phyloP scores from a whole-genome alignment of 2,797 vertebrate genomes.

The Bradypodion ventrale region DNA sequence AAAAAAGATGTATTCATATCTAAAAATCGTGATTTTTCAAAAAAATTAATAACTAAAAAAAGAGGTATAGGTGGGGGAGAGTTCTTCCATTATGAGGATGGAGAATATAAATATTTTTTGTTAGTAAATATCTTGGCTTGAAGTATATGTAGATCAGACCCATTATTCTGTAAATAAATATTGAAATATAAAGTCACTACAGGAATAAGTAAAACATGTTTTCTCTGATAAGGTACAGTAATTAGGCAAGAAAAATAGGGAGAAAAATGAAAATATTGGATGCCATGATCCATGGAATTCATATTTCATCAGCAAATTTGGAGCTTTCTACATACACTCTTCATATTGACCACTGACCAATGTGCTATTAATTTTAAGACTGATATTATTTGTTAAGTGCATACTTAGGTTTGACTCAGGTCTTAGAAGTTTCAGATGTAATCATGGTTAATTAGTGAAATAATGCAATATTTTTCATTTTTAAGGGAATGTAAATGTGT shows the following conservation, averaged over 20 bases:
- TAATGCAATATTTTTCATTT: constrained; percentile 71
- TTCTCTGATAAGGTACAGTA: background rate
- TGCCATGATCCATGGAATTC: background rate
- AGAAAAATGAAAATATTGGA: background rate
- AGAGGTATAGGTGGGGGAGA: background rate
- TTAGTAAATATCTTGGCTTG: background rate
- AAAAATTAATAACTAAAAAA: constrained; percentile 27
- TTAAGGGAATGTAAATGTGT: constrained; percentile 45
- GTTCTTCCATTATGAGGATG: constrained; percentile 21
- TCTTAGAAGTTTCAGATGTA: constrained; percentile 60
- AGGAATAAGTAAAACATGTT: constrained; percentile 36
- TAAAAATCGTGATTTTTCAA: constrained; percentile 10
- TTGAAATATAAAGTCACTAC: constrained; percentile 7
- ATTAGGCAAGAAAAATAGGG: constrained; percentile 2
- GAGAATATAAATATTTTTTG: constrained; percentile 4
- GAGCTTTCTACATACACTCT: constrained; percentile 45
- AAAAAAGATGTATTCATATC: background rate
- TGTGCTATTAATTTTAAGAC: constrained; percentile 28
- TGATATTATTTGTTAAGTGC: constrained; percentile 32
- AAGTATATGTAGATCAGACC: background rate
- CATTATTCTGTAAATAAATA: background rate
- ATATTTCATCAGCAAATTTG: constrained; percentile 1
- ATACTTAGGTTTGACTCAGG: constrained; percentile 67
- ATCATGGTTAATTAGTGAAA: constrained; percentile 57
- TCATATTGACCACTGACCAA: constrained; percentile 54